A percentile compares a stretch with the other conserved stretches of the same genome.
phyloP scores from a whole-genome alignment of 2,797 vertebrate species.

The Dipus sagitta region DNA sequence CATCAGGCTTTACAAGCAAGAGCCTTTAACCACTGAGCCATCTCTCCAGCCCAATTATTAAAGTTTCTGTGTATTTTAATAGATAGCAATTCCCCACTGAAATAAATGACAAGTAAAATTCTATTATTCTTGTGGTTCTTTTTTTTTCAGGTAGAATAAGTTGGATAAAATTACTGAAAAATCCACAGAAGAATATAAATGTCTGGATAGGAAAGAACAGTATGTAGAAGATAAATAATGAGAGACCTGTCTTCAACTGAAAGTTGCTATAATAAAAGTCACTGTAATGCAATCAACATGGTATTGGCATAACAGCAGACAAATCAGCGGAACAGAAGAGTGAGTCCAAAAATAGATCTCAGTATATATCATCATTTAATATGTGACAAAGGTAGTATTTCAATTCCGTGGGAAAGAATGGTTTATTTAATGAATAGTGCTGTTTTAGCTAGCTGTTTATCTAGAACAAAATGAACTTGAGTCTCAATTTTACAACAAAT shows the following conservation, averaged over 20 bases:
- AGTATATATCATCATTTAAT: constrained; percentile 83
- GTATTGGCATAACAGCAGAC: constrained; percentile 65
- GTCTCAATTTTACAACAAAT: constrained; percentile 72
- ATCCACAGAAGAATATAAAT: constrained; percentile 57
- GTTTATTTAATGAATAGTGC: constrained; percentile 79
- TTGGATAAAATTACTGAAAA: constrained; percentile 61
- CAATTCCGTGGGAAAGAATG: constrained; percentile 78
- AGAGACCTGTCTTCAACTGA: constrained; percentile 64
- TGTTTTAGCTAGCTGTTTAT: constrained; percentile 69
- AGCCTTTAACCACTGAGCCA: no score
- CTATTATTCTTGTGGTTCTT: not conserved
- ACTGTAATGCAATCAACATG: constrained; percentile 63
- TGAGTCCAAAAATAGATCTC: constrained; percentile 79
- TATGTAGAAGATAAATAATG: constrained; percentile 76
- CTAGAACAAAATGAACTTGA: constrained; percentile 77
- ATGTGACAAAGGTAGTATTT: constrained; percentile 82
- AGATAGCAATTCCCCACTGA: not conserved
- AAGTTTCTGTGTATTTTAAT: not conserved
- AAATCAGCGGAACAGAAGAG: constrained; percentile 77
- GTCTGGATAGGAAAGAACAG: constrained; percentile 64
- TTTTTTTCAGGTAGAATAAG: not conserved
- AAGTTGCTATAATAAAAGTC: constrained; percentile 70
- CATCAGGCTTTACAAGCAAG: no score
- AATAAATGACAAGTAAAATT: constrained; percentile 27
- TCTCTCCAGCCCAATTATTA: no score